Percentiles rank a stretch among this genome's conserved stretches.
These are phyloP conservation scores for Battus philenor DNA, from an alignment of 1,140 invertebrate genomes.

Conservation along the genomic window DNA sequence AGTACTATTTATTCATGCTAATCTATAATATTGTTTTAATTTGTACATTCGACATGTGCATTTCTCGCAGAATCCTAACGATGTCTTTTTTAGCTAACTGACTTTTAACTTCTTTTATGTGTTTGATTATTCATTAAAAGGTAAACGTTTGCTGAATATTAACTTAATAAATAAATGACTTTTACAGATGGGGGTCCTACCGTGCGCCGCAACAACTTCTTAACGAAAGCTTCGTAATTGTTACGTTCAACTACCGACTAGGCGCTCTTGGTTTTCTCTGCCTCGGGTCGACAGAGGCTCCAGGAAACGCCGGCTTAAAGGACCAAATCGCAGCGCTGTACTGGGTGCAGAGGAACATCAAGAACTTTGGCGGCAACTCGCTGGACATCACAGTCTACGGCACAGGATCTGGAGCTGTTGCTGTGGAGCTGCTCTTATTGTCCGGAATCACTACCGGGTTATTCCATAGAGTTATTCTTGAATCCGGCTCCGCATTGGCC, in stretches of 20 bases:
- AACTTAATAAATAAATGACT: too few species aligned
- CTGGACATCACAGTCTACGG: constrained; percentile 81
- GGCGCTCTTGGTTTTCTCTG: constrained; percentile 80
- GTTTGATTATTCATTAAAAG: too few species aligned
- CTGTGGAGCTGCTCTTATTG: constrained; percentile 43
- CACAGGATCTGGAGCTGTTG: constrained; percentile 77
- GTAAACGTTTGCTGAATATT: too few species aligned
- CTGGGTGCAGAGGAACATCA: constrained; percentile 86
- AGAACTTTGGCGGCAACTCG: constrained; percentile 81
- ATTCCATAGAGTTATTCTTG: constrained; percentile 49
- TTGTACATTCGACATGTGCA: too few species aligned
- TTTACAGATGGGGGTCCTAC: constrained; percentile 52
- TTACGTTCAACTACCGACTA: constrained; percentile 72
- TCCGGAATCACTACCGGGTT: constrained; percentile 36
- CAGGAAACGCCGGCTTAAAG: constrained; percentile 85
- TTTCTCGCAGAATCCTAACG: too few species aligned
- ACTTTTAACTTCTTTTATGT: too few species aligned
- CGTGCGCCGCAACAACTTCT: constrained; percentile 33
- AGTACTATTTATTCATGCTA: too few species aligned
- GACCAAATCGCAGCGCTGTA: constrained; percentile 84
- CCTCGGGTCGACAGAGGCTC: constrained; percentile 75
- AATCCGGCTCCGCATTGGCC: constrained; percentile 53
- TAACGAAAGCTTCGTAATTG: constrained; percentile 34
- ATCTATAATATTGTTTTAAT: too few species aligned
- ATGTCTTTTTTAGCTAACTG: too few species aligned